Conservation (phyloP, 2,113 vertebrate species). For the Hypomesus transpacificus region DNA sequence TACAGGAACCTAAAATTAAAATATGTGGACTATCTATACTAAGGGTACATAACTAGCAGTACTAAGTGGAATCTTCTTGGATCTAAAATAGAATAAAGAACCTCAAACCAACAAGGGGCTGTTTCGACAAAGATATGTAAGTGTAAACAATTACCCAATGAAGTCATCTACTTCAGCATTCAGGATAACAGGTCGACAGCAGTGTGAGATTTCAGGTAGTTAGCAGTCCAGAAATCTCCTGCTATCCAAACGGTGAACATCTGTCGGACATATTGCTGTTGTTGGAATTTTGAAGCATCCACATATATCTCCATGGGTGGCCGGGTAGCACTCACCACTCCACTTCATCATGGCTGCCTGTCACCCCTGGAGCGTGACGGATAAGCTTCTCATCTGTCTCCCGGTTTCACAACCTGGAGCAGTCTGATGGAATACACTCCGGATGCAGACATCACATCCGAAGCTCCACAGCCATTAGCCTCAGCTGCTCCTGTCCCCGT, state of each 20-base stretch:
- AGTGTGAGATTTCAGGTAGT: too few species aligned
- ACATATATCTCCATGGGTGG: constrained; percentile 43
- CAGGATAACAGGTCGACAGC: too few species aligned
- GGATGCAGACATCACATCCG: constrained; percentile 46
- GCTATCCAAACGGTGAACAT: constrained; percentile 11
- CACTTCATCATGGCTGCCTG: constrained; percentile 50
- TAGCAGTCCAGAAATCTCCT: neutral
- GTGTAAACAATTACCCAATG: too few species aligned
- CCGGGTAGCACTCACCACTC: constrained; percentile 39
- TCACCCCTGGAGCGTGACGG: constrained; percentile 44
- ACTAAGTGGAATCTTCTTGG: too few species aligned
- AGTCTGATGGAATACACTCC: constrained; percentile 37
- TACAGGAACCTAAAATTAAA: too few species aligned
- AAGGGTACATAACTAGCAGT: too few species aligned
- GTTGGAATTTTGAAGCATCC: constrained; percentile 26
- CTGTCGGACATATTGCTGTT: constrained; percentile 14
- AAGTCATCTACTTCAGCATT: too few species aligned
- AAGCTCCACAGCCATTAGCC: constrained; percentile 23
- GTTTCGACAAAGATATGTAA: too few species aligned
- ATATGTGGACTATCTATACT: too few species aligned
- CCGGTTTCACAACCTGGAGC: constrained; percentile 56
- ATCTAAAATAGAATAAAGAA: too few species aligned
- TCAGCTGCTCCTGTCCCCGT: constrained; percentile 9
- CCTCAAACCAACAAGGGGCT: too few species aligned
- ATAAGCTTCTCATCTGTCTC: constrained; percentile 62